Percentiles rank a stretch among this genome's conserved stretches.
Conservation (phyloP, 2,888 invertebrate species). For the Watsonalla cultraria region DNA sequence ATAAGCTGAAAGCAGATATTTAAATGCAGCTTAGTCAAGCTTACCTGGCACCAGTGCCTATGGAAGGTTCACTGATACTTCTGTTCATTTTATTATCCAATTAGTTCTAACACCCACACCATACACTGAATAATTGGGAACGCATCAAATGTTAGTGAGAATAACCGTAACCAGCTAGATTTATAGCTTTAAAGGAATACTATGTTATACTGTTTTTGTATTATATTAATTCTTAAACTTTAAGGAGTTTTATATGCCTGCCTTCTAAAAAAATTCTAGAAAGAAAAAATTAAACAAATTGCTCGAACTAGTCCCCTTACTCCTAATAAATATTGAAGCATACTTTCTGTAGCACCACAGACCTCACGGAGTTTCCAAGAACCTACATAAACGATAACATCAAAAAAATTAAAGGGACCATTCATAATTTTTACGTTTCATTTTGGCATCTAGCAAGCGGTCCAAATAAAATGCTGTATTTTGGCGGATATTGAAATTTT, state of each 20-base stretch:
- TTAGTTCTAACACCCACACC: background rate
- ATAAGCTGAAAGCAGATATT: background rate
- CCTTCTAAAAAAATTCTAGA: background rate
- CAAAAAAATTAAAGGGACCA: constrained; percentile 26
- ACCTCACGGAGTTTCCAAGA: constrained; percentile 4
- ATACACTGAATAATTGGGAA: too few species aligned
- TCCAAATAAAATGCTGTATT: constrained; percentile 55
- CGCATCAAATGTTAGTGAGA: background rate
- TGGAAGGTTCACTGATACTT: constrained; percentile 56
- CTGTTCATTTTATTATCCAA: constrained; percentile 28
- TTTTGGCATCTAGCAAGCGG: constrained; percentile 41
- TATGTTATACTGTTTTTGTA: too few species aligned
- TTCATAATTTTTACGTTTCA: constrained; percentile 16
- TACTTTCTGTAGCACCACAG: background rate
- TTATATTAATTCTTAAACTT: too few species aligned
- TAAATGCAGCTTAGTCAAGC: constrained; percentile 4
- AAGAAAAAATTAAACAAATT: background rate
- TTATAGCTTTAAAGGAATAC: background rate
- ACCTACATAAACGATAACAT: constrained; percentile 32
- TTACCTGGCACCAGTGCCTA: constrained; percentile 46
- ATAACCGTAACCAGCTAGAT: background rate
- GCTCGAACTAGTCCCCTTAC: background rate
- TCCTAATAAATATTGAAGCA: background rate
- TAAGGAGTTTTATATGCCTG: too few species aligned
- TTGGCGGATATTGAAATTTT: constrained; percentile 60